These are phyloP conservation scores for Telmatochromis sp. DNA, from an alignment of 2,113 vertebrate species.

Conservation along the genomic window DNA sequence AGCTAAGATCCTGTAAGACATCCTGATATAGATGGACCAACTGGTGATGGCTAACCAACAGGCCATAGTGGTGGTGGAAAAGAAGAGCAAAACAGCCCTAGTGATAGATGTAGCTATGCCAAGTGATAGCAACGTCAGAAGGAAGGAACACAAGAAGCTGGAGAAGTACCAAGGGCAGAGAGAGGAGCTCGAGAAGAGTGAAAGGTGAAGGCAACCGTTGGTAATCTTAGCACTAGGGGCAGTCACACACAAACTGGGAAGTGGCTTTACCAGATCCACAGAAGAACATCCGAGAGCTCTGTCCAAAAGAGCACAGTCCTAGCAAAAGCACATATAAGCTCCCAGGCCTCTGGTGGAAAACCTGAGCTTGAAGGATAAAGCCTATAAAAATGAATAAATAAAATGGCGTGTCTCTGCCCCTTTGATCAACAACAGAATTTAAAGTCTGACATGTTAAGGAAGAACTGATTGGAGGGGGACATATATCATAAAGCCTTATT, in stretches of 20 bases:
- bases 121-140: neutral
- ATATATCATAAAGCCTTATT: conserved; percentile 65
- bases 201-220: neutral
- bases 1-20: neutral
- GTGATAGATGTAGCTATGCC: neutral
- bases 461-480: conserved; percentile 53
- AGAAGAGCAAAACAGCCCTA: neutral
- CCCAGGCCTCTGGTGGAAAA: neutral
- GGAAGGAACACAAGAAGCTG: neutral
- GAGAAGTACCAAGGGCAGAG: accelerated
- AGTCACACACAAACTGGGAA: neutral
- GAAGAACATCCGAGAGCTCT: neutral
- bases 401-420: conserved; percentile 45
- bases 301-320: neutral
- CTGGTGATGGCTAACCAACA: neutral
- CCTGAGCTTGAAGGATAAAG: neutral
- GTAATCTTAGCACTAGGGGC: neutral
- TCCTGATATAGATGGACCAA: neutral
- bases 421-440: conserved; percentile 59
- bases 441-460: conserved; percentile 14
- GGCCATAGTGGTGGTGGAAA: neutral
- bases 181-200: neutral
- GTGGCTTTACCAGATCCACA: neutral
- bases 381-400: neutral
- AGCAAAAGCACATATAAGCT: neutral